Percentiles rank a stretch among this genome's conserved stretches.
Conservation (phyloP, 2,888 invertebrate species). For the Falcaria lacertinaria region DNA sequence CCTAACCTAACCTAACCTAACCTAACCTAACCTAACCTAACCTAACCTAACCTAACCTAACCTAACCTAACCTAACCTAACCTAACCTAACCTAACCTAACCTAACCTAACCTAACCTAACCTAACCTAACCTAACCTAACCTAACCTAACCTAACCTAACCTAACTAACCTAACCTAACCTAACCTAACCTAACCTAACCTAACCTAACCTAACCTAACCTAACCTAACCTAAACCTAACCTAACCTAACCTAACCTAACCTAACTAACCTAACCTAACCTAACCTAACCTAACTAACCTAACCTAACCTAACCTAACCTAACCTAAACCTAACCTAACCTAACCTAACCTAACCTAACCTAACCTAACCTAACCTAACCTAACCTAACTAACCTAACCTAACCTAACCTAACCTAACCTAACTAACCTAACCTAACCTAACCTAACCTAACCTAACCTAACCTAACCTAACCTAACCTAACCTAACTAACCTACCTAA, state of each 20-base stretch:
- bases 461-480: constrained; percentile 6
- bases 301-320: constrained; percentile 2
- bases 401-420: constrained; percentile 8
- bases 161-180: constrained; percentile 5
- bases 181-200: constrained; percentile 5
- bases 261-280: constrained; percentile 11
- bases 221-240: constrained; percentile 14
- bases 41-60: constrained; percentile 11
- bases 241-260: constrained; percentile 15
- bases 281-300: constrained; percentile 2
- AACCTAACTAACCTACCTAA: constrained; percentile 10
- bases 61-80: constrained; percentile 10
- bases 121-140: constrained; percentile 9
- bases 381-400: constrained; percentile 6
- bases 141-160: constrained; percentile 6
- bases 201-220: constrained; percentile 15
- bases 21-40: constrained; percentile 7
- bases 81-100: constrained; percentile 9
- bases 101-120: constrained; percentile 9
- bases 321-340: no score
- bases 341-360: background rate
- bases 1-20: constrained; percentile 9
- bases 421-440: constrained; percentile 5
- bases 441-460: constrained; percentile 6
- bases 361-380: constrained; percentile 3